A percentile compares a stretch with the other conserved stretches of the same genome.
phyloP scores from a whole-genome alignment of 2,888 invertebrate species.

The Anagyrus pseudococci region DNA sequence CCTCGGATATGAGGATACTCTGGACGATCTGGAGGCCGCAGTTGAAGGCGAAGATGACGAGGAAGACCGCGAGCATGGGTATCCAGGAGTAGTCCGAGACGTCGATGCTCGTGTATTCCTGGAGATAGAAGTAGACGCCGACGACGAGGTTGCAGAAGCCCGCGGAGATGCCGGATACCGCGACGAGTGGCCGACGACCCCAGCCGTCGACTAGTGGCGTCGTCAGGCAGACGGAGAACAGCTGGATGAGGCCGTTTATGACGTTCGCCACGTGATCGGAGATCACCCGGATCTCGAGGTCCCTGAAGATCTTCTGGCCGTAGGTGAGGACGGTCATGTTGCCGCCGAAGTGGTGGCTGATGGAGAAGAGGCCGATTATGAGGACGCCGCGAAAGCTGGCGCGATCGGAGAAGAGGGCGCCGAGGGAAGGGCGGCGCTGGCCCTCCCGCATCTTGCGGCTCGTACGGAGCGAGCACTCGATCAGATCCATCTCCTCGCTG shows the following conservation, averaged over 20 bases:
- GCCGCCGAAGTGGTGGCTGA: slow-evolving; percentile 63
- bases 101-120: slow-evolving; percentile 42
- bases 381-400: slow-evolving; percentile 58
- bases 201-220: slow-evolving; percentile 58
- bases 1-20: slow-evolving; percentile 45
- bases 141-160: slow-evolving; percentile 44
- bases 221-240: slow-evolving; percentile 52
- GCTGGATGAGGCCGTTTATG: slow-evolving; percentile 46
- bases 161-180: slow-evolving; percentile 52
- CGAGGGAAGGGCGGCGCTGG: slow-evolving; percentile 37
- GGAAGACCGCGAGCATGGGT: slow-evolving; percentile 42
- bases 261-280: slow-evolving; percentile 48
- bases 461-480: slow-evolving; percentile 37
- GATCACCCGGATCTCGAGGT: slow-evolving; percentile 42
- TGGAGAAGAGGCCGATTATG: slow-evolving; percentile 59
- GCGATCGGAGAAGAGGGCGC: slow-evolving; percentile 44
- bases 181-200: slow-evolving; percentile 61
- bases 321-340: slow-evolving; percentile 54
- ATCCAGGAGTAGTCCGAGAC: slow-evolving; percentile 38
- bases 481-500: slow-evolving; percentile 62
- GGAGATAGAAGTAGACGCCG: slow-evolving; percentile 43
- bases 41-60: slow-evolving; percentile 45
- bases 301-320: slow-evolving; percentile 61
- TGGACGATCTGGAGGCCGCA: slow-evolving; percentile 44
- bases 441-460: slow-evolving; percentile 14